Conservation (phyloP, 2,113 vertebrate genomes). For the Columba janthina region DNA sequence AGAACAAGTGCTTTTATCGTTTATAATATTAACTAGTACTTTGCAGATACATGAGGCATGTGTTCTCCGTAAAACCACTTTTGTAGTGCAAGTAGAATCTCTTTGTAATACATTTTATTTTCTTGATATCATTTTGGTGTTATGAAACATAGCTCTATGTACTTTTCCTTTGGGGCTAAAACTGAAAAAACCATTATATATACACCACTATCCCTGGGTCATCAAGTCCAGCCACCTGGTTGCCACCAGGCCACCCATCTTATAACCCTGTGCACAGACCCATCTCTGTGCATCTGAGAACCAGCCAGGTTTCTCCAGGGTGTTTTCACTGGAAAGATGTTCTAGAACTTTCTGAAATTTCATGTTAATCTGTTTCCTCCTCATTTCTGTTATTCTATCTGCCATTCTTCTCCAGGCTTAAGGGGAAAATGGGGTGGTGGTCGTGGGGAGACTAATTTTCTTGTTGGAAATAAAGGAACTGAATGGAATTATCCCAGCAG, state of each 20-base stretch:
- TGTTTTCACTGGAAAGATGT: not conserved
- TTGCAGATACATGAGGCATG: not conserved
- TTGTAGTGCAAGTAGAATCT: not conserved
- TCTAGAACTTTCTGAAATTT: not conserved
- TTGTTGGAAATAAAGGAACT: not conserved
- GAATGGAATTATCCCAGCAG: not conserved
- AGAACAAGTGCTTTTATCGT: not conserved
- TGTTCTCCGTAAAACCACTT: not conserved
- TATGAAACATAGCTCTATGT: not conserved
- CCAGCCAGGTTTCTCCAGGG: not conserved
- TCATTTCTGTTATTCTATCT: not conserved
- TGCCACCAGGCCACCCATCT: not conserved
- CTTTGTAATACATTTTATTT: not conserved
- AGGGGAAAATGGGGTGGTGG: not conserved
- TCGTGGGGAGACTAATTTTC: not conserved
- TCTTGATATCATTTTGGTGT: not conserved
- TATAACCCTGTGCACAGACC: fast-evolving
- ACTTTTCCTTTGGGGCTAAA: not conserved
- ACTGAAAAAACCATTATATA: fast-evolving
- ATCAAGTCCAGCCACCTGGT: not conserved
- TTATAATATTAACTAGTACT: not conserved
- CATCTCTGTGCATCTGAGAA: not conserved
- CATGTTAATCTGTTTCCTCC: not conserved
- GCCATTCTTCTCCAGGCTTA: not conserved
- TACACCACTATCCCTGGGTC: not conserved